Base-by-base conservation (phyloP, 2,113 vertebrate genomes). In the Abramis brama region DNA sequence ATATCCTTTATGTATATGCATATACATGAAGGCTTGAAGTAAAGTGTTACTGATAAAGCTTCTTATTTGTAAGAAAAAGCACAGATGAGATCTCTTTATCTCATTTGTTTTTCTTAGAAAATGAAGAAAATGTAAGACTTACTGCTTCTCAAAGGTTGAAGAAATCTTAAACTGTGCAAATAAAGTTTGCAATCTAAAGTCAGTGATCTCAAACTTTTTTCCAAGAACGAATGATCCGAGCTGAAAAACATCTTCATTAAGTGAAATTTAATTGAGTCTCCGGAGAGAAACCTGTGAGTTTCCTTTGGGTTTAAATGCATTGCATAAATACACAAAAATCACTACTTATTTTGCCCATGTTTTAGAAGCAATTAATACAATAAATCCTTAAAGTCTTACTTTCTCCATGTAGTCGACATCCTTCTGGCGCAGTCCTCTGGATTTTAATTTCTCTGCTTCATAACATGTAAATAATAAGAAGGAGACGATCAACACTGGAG, bases 321-420 rank as follows among this genome's bases (percentile, higher is more conserved):
- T 47, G 25, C 45, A 33, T 0, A 33, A 33, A 33, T 4, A 33
- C 33, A 33, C 33, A 33, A 2, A 33, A 33, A 33, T 3, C 0
- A 33, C 27, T 27, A 33, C 30, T 33, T 33, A 33, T 33, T 33
- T 33, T 33, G 30, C 30, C 30, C 30, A 33, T 36, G 36, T 36
- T 36, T 36, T 36, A 39, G 7, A 25, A 23, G 45, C 23, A 5
- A 70, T 19, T 43, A 7, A 39, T 45, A 12, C 15, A 60, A 55
- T n/a, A 27, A 52, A 4, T 43, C 11, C 68, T 74, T 71, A 11
- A 33, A 77, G 59, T 77, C 87, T 93, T 87, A 93, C 92, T 88
- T 89, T 91, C 21, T 93, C 92, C 8, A 89, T 47, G 71, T 91
- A 89, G 10, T 91, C 92, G n/a, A 84, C 75, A n/a, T 93, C 92